Base-by-base conservation (phyloP, 1,140 invertebrate species). In the Procambarus clarkii region DNA sequence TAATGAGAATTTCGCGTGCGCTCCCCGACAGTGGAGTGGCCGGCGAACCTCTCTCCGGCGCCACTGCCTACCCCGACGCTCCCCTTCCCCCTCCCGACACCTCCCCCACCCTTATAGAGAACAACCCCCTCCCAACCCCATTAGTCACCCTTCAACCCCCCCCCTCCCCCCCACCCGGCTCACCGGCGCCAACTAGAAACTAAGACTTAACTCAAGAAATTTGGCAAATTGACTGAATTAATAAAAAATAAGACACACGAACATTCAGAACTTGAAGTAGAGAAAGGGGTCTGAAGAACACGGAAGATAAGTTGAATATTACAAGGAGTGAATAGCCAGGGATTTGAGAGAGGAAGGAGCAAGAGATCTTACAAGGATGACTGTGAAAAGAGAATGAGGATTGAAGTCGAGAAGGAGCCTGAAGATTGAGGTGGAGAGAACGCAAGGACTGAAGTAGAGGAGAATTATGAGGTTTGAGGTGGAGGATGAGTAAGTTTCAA, bases 1-100 rank as follows among this genome's bases (percentile, higher is more conserved):
- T 82, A 60, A 82, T 60, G 80, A 82, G 80, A 54, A 34, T 60
- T 82, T 82, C 54, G 80, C 80, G 58, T 82, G 80, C 34, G 54
- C n/a, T 58, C n/a, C 34, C 80, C 58, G 80, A 18, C 80, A 44
- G 50, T 15, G 50, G 45, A 13, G 46, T 34, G 80, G 45, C 11
- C 50, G 80, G n/a, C n/a, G n/a, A n/a, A n/a, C n/a, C n/a, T n/a
- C n/a, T n/a, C n/a, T n/a, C n/a, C n/a, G n/a, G n/a, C n/a, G n/a
- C n/a, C n/a, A n/a, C n/a, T n/a, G n/a, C n/a, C n/a, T n/a, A n/a
- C n/a, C n/a, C n/a, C n/a, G n/a, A n/a, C n/a, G n/a, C n/a, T n/a
- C n/a, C n/a, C n/a, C n/a, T n/a, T n/a, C n/a, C n/a, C n/a, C n/a
- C n/a, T n/a, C n/a, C n/a, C n/a, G n/a, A n/a, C n/a, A n/a, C n/a